Percentiles rank a stretch among this genome's conserved stretches.
Conservation (phyloP, 2,888 invertebrate genomes). For the Drosophila anceps region DNA sequence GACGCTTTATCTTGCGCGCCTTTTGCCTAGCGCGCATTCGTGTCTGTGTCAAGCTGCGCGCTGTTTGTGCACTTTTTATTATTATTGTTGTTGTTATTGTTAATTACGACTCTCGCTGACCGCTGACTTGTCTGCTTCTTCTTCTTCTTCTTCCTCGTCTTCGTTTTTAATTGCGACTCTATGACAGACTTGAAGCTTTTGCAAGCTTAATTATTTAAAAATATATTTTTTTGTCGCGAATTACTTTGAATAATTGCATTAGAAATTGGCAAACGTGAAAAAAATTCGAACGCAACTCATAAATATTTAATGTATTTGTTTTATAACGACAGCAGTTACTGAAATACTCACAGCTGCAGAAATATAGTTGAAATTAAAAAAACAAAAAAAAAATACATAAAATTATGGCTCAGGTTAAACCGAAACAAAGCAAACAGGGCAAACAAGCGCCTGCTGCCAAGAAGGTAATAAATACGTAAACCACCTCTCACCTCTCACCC, state of each 20-base stretch:
- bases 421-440: constrained; percentile 84
- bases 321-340: constrained; percentile 35
- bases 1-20: constrained; percentile 46
- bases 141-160: constrained; percentile 8
- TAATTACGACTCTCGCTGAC: constrained; percentile 26
- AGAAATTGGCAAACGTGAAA: constrained; percentile 1
- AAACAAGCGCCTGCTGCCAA: constrained; percentile 81
- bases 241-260: constrained; percentile 49
- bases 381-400: constrained; percentile 24
- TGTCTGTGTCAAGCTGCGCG: constrained; percentile 34
- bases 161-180: constrained; percentile 40
- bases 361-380: constrained; percentile 69
- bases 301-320: constrained; percentile 16
- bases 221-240: not conserved
- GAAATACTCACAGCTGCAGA: constrained; percentile 47
- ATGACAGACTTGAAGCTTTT: constrained; percentile 30
- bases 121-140: constrained; percentile 22
- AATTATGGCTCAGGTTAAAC: constrained; percentile 85
- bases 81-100: not conserved
- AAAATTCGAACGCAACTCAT: constrained; percentile 1
- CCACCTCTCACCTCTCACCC: not conserved
- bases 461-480: constrained; percentile 78
- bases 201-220: constrained; percentile 14
- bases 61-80: constrained; percentile 17
- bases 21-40: constrained; percentile 39